phyloP scores from a whole-genome alignment of 2,888 invertebrate genomes.

The Furcula furcula region DNA sequence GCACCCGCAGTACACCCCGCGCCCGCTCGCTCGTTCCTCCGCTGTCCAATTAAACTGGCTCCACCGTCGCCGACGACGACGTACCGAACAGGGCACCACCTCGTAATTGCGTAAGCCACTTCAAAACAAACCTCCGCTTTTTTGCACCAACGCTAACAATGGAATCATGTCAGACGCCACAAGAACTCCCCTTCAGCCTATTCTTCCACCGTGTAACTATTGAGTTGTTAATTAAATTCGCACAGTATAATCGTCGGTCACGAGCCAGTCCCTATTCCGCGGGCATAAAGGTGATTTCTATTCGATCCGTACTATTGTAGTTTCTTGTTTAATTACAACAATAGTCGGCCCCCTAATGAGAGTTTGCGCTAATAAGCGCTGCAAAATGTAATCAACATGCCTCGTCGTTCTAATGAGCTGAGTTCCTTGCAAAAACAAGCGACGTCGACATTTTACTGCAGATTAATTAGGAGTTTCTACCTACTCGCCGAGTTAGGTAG shows the following conservation, averaged over 20 bases:
- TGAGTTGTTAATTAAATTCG: constrained; percentile 80
- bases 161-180: constrained; percentile 71
- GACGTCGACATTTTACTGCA: constrained; percentile 74
- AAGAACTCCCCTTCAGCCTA: constrained; percentile 69
- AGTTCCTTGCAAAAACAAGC: constrained; percentile 78
- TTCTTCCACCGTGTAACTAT: constrained; percentile 61
- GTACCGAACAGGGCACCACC: constrained; percentile 49
- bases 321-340: constrained; percentile 81
- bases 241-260: constrained; percentile 52
- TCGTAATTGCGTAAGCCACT: constrained; percentile 76
- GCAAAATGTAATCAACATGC: constrained; percentile 81
- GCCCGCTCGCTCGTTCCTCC: constrained; percentile 39
- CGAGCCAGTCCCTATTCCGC: constrained; percentile 38
- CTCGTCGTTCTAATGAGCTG: constrained; percentile 78
- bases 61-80: constrained; percentile 36
- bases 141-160: constrained; percentile 73
- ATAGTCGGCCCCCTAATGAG: constrained; percentile 81
- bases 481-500: constrained; percentile 55
- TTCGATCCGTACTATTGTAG: constrained; percentile 55
- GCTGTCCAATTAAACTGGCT: constrained; percentile 74
- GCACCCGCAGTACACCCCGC: constrained; percentile 27
- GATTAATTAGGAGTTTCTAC: constrained; percentile 76
- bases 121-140: constrained; percentile 71
- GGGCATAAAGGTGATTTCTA: constrained; percentile 49
- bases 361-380: constrained; percentile 80